Conservation (phyloP, 2,113 vertebrate species). For the Nibea coibor region DNA sequence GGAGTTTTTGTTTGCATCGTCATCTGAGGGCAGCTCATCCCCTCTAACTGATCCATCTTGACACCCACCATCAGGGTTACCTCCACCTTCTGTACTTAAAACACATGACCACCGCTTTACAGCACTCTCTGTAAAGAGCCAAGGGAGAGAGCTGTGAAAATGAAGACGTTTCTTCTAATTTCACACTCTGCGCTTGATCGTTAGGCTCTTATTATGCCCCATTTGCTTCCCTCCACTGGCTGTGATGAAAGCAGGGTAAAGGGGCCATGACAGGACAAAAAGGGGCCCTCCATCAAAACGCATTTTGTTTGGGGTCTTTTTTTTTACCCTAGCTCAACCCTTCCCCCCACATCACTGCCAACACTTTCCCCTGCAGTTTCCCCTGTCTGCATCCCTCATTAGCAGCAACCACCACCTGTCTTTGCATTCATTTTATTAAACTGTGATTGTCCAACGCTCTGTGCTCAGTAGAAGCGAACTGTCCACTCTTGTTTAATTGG, state of each 20-base stretch:
- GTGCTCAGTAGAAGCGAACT: slow-evolving; percentile 58
- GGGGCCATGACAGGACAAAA: slow-evolving; percentile 79
- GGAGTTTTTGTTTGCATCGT: slow-evolving; percentile 44
- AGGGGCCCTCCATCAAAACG: slow-evolving; percentile 82
- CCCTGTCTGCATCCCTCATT: slow-evolving; percentile 70
- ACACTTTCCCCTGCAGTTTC: slow-evolving; percentile 61
- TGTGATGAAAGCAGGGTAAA: slow-evolving; percentile 82
- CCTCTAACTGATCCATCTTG: slow-evolving; percentile 58
- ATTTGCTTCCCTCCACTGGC: slow-evolving; percentile 83
- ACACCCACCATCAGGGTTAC: slow-evolving; percentile 63
- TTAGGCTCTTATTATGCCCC: slow-evolving; percentile 82
- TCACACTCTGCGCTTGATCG: slow-evolving; percentile 84
- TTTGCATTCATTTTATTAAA: slow-evolving; percentile 71
- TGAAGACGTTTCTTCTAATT: slow-evolving; percentile 88
- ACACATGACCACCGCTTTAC: slow-evolving; percentile 76
- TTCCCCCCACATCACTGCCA: slow-evolving; percentile 69
- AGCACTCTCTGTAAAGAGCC: slow-evolving; percentile 34
- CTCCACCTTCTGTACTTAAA: slow-evolving; percentile 70
- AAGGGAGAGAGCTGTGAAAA: slow-evolving; percentile 81
- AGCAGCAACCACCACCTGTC: slow-evolving; percentile 71
- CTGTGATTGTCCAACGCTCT: slow-evolving; percentile 68
- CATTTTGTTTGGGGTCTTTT: slow-evolving; percentile 83
- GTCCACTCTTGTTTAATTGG: slow-evolving; percentile 73
- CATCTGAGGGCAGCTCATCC: slow-evolving; percentile 51
- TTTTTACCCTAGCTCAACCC: slow-evolving; percentile 63